Percentiles rank a stretch among this genome's conserved stretches.
Evolutionary conservation across 2,797 vertebrate species (phyloP).

Genomic region (Chaunax sp.): DNA sequence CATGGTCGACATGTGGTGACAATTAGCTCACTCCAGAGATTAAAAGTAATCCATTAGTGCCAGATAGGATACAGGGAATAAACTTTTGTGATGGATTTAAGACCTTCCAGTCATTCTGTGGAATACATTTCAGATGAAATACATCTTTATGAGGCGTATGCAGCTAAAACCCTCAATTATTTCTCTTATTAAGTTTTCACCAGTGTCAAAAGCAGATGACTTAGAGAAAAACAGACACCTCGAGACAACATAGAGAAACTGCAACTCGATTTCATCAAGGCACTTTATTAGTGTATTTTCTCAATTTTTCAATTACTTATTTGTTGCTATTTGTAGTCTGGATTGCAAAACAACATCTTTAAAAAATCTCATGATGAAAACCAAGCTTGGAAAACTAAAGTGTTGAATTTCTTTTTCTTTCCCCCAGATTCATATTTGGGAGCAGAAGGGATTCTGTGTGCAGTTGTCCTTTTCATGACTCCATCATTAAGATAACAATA

Average conservation of each 20-base stretch:
- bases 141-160: not conserved
- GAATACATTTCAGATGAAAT: not conserved
- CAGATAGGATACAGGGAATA: not conserved
- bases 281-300: not conserved
- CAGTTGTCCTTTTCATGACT: not conserved
- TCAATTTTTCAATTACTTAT: not conserved
- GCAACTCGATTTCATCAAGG: not conserved
- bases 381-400: too few relatives aligned
- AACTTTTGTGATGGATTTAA: not conserved
- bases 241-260: too few relatives aligned
- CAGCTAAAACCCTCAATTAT: not conserved
- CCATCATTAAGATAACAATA: not conserved
- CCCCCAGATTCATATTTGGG: too few relatives aligned
- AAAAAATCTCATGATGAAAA: too few relatives aligned
- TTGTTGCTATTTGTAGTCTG: not conserved
- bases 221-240: too few relatives aligned
- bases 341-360: too few relatives aligned
- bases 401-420: too few relatives aligned
- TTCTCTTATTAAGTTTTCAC: not conserved
- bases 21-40: constrained; percentile 8
- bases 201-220: not conserved
- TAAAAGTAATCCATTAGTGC: not conserved
- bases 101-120: not conserved
- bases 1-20: constrained; percentile 3
- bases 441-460: too few relatives aligned